Percentiles rank a stretch among this genome's conserved stretches.
Evolutionary conservation across 2,888 invertebrate species (phyloP).

Genomic region (Leucoptera coffeella): DNA sequence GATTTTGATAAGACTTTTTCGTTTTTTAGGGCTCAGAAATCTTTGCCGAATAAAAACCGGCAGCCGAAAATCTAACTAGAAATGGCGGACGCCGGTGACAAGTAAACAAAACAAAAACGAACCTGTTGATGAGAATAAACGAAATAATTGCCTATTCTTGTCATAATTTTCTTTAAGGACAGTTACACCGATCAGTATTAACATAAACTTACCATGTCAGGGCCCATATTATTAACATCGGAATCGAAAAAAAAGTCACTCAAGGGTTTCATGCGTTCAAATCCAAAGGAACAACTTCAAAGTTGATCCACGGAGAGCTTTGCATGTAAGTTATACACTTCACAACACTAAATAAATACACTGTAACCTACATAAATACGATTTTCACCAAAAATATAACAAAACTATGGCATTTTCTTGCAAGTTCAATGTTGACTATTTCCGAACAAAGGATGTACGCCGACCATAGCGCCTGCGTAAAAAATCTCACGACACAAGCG

Average conservation of each 20-base stretch:
- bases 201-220: constrained; percentile 65
- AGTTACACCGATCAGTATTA: too few relatives aligned
- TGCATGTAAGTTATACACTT: constrained; percentile 1
- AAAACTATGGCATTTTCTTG: too few relatives aligned
- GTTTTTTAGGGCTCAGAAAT: too few relatives aligned
- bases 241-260: constrained; percentile 62
- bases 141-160: too few relatives aligned
- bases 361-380: neutral
- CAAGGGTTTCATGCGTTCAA: constrained; percentile 61
- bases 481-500: constrained; percentile 27
- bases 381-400: constrained; percentile 1
- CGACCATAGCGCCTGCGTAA: constrained; percentile 48
- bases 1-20: too few relatives aligned
- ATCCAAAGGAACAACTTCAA: constrained; percentile 23
- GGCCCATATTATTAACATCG: constrained; percentile 76
- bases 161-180: too few relatives aligned
- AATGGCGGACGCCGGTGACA: constrained; percentile 58
- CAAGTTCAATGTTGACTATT: constrained; percentile 50
- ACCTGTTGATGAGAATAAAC: constrained; percentile 49
- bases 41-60: too few relatives aligned
- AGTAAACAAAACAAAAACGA: constrained; percentile 55
- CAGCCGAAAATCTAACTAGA: too few relatives aligned
- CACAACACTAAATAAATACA: constrained; percentile 2
- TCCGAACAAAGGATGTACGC: constrained; percentile 54
- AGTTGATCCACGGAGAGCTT: constrained; percentile 34